Base-by-base conservation (phyloP, 2,113 vertebrate genomes). In the Serinus canaria region DNA sequence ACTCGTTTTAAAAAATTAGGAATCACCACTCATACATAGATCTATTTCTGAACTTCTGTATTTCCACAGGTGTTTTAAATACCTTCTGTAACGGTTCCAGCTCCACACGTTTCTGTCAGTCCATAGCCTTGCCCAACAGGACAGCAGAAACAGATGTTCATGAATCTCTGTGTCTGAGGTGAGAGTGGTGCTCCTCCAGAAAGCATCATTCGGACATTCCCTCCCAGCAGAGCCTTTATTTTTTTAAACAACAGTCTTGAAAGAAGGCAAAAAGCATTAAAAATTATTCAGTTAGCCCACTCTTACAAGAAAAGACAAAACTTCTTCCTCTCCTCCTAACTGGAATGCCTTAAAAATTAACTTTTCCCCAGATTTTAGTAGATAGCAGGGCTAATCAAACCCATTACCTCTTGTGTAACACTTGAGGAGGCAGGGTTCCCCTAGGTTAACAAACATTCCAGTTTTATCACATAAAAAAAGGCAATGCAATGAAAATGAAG, bases 61-160 rank as follows among this genome's bases (percentile, higher is more conserved):
- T 84, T 79, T 70, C 28, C 43, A 70, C 7, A 47, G 49, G 37
- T 37, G 43, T 33, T 46, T 80, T 62, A 39, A 39, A 73, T 96
- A 99, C 99, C 99, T 97, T 99, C 99, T 63, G 99, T 99, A 94
- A 99, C 99, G 80, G 99, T 99, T 63, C 99, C 99, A 16, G 99
- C 99, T 50, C 99, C 99, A 82, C 99, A 99, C 0, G 99, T 99
- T 96, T 99, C 99, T 16, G 99, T 99, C 43, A 99, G 97, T 52
- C 99, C 99, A 11, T 99, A 99, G 64, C 99, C 99, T 84, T 99
- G 99, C 21, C 98, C 98, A 83, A 99, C 98, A 2, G 99, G 99
- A 62, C 99, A 99, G 87, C 99, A 99, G 97, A 99, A 99, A 74
- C 99, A 99, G 67, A 99, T 98, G 62, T 99, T 99, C 98, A 99